A percentile compares a stretch with the other conserved stretches of the same genome.
These are phyloP conservation scores for Neodontobutis hainanensis DNA, from an alignment of 2,113 vertebrate genomes.

Conservation along the genomic window DNA sequence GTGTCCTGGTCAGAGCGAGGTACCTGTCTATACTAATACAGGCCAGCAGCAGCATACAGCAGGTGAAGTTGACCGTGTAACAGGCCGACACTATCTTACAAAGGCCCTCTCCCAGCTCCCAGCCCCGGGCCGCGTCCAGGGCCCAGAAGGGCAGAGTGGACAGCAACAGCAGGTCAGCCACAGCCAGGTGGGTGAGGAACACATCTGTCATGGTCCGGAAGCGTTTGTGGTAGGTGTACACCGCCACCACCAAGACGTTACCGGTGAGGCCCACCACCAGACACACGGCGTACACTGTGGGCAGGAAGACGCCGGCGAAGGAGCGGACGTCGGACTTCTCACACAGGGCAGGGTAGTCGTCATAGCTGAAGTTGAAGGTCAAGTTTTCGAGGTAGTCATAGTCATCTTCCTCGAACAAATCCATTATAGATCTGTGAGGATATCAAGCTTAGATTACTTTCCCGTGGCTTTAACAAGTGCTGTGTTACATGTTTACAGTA, in stretches of 20 bases:
- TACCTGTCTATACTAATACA: constrained; percentile 92
- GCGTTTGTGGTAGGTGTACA: constrained; percentile 88
- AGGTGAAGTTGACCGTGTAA: constrained; percentile 90
- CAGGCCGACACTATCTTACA: constrained; percentile 87
- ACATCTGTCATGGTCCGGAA: constrained; percentile 83
- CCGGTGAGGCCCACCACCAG: constrained; percentile 86
- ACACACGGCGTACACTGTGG: constrained; percentile 81
- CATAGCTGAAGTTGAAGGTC: constrained; percentile 81
- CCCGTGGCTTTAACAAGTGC: not conserved
- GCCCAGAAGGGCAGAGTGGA: constrained; percentile 93
- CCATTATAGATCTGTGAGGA: constrained; percentile 58
- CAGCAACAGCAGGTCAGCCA: constrained; percentile 89
- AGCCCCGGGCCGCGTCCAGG: constrained; percentile 83
- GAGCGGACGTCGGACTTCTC: constrained; percentile 85
- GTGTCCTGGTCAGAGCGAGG: constrained; percentile 65
- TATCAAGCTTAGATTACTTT: constrained; percentile 8
- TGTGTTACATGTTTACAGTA: no score
- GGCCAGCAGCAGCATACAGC: constrained; percentile 91
- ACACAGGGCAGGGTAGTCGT: constrained; percentile 83
- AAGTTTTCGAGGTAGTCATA: constrained; percentile 73
- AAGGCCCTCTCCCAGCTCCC: constrained; percentile 82
- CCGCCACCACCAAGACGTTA: constrained; percentile 83
- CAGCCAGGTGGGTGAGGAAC: constrained; percentile 88
- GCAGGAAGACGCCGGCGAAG: constrained; percentile 85
- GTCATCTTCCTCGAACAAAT: constrained; percentile 67